Conservation (phyloP, 2,797 vertebrate genomes). For the Sebastolobus alascanus region DNA sequence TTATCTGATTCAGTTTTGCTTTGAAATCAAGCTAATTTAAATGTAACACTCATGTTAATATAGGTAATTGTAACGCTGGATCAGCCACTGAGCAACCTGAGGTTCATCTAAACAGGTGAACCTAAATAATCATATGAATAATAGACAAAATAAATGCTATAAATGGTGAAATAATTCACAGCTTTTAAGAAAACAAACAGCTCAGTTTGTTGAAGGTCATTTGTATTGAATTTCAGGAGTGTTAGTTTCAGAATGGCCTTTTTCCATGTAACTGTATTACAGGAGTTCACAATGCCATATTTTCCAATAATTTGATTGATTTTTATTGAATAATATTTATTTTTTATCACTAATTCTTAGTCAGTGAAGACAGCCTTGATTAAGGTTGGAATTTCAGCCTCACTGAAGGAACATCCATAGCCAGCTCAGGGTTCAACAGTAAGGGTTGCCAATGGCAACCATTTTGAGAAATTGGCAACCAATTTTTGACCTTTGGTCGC, state of each 20-base stretch:
- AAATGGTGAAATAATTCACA: background rate
- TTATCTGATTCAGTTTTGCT: background rate
- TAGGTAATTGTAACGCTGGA: background rate
- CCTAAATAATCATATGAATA: background rate
- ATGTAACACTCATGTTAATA: background rate
- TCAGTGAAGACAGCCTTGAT: background rate
- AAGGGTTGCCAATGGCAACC: too few species aligned
- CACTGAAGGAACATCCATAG: background rate
- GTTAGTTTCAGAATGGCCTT: background rate
- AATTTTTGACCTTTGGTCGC: too few species aligned
- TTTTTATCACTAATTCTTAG: background rate
- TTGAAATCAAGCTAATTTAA: background rate
- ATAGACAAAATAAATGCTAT: background rate
- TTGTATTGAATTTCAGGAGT: background rate
- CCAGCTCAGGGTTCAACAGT: too few species aligned
- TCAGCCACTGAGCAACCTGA: background rate
- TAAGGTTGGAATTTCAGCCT: background rate
- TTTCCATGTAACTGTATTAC: too few species aligned
- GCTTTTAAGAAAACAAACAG: background rate
- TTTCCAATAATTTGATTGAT: background rate
- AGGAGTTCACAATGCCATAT: too few species aligned
- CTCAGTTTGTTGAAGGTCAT: background rate
- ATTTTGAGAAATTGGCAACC: too few species aligned
- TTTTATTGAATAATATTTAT: background rate
- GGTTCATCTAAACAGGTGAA: background rate